Evolutionary conservation across 37 sponge, comb jelly and placozoan genomes (phyloP), one percentile per base, ranked within the genome.

Genomic region (Geodia barretti): DNA sequence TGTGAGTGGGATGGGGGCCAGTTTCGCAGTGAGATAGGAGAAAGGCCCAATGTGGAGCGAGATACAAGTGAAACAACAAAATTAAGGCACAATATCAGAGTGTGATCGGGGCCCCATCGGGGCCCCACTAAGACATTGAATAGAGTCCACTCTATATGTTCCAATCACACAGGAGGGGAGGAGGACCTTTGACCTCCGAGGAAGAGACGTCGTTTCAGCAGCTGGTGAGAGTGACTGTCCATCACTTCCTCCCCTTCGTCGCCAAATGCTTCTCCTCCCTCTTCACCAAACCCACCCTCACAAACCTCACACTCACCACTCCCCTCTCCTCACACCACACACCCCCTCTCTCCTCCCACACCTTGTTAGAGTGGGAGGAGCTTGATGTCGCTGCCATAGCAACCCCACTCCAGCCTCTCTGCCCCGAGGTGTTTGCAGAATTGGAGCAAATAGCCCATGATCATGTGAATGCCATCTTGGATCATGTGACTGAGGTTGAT

Each of bases 171-270:
- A 92, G 93, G 35, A 32, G 84, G 21, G 93, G 88, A 24, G 71
- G 81, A 64, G 70, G 60, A 3, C 59, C 89, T 3, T 92, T 92
- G 74, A 84, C 73, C 26, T 81, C 85, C 3, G 77, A 69, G 9
- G 70, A 83, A 60, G 85, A 88, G 43, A 24, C 35, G 1, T 65
- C 81, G 1, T 92, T 84, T 47, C 20, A 28, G 23, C 86, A 83
- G 29, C 82, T 85, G n/a, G 74, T 76, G 38, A 70, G 75, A 1
- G 74, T 84, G 25, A 34, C 88, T 11, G 33, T 70, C 20, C 41
- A 17, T 2, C 85, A 85, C 68, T 88, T 92, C 54, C 76, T 88
- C 0, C 89, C 89, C 11, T 88, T 68, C 61, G 60, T 88, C 19
- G 61, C 65, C 81, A 43, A 34, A 26, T 67, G 71, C 37, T 68